phyloP scores from a whole-genome alignment of 2,797 vertebrate genomes.

The Lophotriccus pileatus region DNA sequence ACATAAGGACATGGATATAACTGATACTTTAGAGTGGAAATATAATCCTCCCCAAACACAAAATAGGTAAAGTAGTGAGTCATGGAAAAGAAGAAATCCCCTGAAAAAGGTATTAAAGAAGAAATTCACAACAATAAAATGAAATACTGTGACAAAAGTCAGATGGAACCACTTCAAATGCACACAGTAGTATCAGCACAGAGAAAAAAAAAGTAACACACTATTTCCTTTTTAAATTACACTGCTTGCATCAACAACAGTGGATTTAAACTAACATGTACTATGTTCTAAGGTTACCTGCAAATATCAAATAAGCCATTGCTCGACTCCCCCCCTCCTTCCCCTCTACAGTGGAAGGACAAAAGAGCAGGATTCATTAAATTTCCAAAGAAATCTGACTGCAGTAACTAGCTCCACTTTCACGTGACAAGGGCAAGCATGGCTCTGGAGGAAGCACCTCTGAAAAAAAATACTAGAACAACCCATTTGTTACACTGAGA shows the following conservation, averaged over 20 bases:
- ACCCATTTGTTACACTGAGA: background rate
- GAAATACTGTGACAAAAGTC: background rate
- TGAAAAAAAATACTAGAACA: slow-evolving; percentile 40
- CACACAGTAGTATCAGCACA: background rate
- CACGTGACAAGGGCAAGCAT: background rate
- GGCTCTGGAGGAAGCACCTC: background rate
- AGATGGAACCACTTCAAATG: background rate
- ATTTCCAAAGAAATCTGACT: slow-evolving; percentile 8
- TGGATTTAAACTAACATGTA: background rate
- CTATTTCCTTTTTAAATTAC: background rate
- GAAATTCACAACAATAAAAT: background rate
- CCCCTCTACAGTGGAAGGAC: background rate
- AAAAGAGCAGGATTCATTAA: background rate
- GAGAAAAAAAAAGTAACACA: background rate
- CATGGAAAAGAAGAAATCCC: background rate
- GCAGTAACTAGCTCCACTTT: slow-evolving; percentile 10
- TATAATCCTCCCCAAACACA: background rate
- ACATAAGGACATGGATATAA: background rate
- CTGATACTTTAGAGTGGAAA: background rate
- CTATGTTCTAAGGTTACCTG: slow-evolving; percentile 1
- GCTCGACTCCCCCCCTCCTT: background rate
- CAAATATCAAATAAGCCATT: slow-evolving; percentile 15
- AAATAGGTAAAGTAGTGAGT: background rate
- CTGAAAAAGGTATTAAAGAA: background rate
- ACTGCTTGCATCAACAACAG: background rate